These are phyloP conservation scores for Chrysolina americana DNA, from an alignment of 2,888 invertebrate genomes.

Conservation along the genomic window DNA sequence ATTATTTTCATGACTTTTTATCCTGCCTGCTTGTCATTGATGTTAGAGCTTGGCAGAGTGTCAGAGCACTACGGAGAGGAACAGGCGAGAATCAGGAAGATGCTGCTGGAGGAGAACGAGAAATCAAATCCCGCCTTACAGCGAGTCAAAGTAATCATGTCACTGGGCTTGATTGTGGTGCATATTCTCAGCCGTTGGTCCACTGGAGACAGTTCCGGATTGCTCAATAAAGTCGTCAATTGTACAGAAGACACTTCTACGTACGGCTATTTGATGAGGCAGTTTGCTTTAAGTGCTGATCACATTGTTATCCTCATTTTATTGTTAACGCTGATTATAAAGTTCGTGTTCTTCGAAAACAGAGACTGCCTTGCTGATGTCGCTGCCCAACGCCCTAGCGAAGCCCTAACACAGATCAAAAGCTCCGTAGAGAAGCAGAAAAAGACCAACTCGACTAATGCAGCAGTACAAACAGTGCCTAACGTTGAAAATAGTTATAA, in stretches of 20 bases:
- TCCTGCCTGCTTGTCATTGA: constrained; percentile 91
- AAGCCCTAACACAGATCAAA: constrained; percentile 25
- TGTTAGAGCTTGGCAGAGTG: constrained; percentile 79
- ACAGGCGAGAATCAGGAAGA: constrained; percentile 60
- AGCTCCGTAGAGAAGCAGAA: constrained; percentile 45
- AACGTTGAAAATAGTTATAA: constrained; percentile 37
- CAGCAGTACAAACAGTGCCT: constrained; percentile 58
- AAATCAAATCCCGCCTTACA: constrained; percentile 94
- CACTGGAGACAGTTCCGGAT: constrained; percentile 35
- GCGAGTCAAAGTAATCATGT: constrained; percentile 95
- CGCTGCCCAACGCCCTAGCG: constrained; percentile 22
- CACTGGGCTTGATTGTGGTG: constrained; percentile 89
- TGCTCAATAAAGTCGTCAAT: constrained; percentile 31
- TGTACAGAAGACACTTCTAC: constrained; percentile 58
- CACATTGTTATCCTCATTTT: constrained; percentile 90
- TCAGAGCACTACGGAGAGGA: constrained; percentile 61
- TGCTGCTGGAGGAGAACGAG: constrained; percentile 79
- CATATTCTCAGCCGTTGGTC: constrained; percentile 79
- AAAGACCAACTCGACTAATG: constrained; percentile 53
- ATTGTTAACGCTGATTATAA: constrained; percentile 86
- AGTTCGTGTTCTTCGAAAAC: constrained; percentile 92
- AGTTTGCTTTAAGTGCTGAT: constrained; percentile 80
- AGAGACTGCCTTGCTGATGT: constrained; percentile 61
- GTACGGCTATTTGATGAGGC: constrained; percentile 64
- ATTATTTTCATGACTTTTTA: constrained; percentile 95